phyloP scores from a whole-genome alignment of 2,113 vertebrate species.

The Caracal caracal region DNA sequence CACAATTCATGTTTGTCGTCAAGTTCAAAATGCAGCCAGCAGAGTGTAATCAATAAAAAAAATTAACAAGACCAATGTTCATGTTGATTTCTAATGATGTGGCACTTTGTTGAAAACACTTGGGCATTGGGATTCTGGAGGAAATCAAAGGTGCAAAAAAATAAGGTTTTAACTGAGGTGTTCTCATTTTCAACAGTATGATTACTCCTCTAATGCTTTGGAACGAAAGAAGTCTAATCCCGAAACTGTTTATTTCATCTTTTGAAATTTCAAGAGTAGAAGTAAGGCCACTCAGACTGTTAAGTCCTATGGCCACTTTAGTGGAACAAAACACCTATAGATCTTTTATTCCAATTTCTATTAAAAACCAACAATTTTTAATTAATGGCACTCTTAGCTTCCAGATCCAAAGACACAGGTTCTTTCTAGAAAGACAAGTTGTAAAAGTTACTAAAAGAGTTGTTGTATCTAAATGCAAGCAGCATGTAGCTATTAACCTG shows the following conservation, averaged over 20 bases:
- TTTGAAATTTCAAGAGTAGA: constrained; percentile 23
- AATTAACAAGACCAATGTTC: not conserved
- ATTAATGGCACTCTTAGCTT: not conserved
- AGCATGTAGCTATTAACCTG: not conserved
- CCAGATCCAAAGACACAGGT: not conserved
- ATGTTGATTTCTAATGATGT: not conserved
- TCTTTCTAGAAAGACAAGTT: constrained; percentile 13
- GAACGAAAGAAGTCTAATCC: constrained; percentile 9
- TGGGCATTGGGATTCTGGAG: not conserved
- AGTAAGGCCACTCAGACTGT: not conserved
- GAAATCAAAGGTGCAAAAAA: not conserved
- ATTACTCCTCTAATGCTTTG: not conserved
- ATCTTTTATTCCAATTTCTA: constrained; percentile 2
- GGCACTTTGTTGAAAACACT: not conserved
- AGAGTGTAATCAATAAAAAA: constrained; percentile 31
- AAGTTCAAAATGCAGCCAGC: constrained; percentile 7
- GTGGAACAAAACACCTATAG: not conserved
- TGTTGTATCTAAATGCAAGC: constrained; percentile 20
- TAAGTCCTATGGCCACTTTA: not conserved
- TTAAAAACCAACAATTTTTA: not conserved
- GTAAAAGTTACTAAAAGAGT: constrained; percentile 10
- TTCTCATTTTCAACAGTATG: not conserved
- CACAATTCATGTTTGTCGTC: constrained; percentile 46
- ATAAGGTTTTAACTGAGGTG: not conserved
- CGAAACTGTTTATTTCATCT: not conserved